Evolutionary conservation across 2,113 vertebrate genomes (phyloP).

Genomic region (Lophotis ruficrista): DNA sequence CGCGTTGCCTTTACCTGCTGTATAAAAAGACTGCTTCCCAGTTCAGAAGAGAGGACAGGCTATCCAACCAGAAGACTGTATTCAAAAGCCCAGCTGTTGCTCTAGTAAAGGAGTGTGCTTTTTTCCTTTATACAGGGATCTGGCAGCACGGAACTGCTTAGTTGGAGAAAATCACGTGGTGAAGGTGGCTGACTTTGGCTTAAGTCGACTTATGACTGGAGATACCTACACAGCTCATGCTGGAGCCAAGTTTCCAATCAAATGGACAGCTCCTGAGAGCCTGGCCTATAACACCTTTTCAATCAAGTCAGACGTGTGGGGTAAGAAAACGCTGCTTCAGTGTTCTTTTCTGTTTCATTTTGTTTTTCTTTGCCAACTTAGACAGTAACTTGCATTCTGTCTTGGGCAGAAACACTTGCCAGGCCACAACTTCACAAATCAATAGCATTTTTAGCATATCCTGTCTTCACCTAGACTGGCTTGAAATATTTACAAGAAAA

Average conservation of each 20-base stretch:
- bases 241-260: slow-evolving; percentile 98
- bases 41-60: background rate
- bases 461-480: background rate
- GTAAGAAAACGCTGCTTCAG: slow-evolving; percentile 72
- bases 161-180: slow-evolving; percentile 98
- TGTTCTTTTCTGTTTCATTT: background rate
- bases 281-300: slow-evolving; percentile 99
- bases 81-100: background rate
- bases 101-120: background rate
- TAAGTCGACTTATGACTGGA: slow-evolving; percentile 96
- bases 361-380: background rate
- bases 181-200: slow-evolving; percentile 96
- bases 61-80: background rate
- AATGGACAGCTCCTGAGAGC: slow-evolving; percentile 98
- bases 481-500: background rate
- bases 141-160: slow-evolving; percentile 96
- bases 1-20: background rate
- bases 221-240: slow-evolving; percentile 99
- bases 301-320: slow-evolving; percentile 99
- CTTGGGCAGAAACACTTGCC: background rate
- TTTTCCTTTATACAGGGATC: slow-evolving; percentile 80
- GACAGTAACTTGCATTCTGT: background rate
- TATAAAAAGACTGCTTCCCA: background rate
- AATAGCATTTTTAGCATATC: background rate
- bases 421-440: background rate